phyloP scores from a whole-genome alignment of 2,888 invertebrate species.

The Rhopalosiphum nymphaeae region DNA sequence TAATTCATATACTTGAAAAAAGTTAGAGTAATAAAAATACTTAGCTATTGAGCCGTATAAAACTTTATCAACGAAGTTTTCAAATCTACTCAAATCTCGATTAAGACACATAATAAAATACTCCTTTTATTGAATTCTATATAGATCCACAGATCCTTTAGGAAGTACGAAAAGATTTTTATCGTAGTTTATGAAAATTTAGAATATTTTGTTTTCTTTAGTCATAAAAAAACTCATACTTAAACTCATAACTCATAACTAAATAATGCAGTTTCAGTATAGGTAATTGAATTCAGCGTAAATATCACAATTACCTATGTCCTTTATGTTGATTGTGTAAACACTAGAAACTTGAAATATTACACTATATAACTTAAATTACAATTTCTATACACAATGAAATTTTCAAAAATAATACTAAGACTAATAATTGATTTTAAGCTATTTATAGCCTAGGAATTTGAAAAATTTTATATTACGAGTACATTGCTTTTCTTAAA shows the following conservation, averaged over 20 bases:
- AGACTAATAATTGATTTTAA: not conserved
- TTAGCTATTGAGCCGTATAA: not conserved
- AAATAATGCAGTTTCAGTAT: not conserved
- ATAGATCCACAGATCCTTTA: not conserved
- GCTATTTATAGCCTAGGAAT: not conserved
- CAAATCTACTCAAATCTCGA: not conserved
- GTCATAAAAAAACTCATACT: not conserved
- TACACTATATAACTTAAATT: not conserved
- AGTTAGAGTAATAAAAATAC: not conserved
- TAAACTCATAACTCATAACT: not conserved
- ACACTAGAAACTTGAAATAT: not conserved
- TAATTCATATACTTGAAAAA: not conserved
- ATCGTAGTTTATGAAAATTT: not conserved
- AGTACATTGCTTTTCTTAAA: no score
- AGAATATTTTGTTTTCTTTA: not conserved
- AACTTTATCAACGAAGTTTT: not conserved
- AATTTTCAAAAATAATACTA: not conserved
- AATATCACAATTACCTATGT: not conserved
- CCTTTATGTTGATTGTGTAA: not conserved
- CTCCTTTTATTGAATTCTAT: slow-evolving; percentile 7
- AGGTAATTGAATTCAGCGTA: not conserved
- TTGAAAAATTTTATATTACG: not conserved
- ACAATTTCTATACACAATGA: not conserved
- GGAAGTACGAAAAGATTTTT: not conserved
- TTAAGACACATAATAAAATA: not conserved